Evolutionary conservation across 2,888 invertebrate genomes (phyloP).

Genomic region (Aphodius granarius): DNA sequence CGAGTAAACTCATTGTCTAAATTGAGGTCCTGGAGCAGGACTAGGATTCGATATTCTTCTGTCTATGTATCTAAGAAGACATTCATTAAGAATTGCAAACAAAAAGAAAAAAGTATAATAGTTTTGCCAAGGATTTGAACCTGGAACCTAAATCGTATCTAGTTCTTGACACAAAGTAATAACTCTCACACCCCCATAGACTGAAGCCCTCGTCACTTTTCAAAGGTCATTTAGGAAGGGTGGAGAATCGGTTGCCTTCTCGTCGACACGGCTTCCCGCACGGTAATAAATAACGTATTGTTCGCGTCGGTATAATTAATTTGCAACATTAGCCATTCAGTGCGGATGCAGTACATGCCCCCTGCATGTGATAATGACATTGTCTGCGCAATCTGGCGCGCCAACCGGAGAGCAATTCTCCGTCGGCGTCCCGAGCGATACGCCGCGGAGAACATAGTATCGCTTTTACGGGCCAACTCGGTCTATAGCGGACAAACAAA

Average conservation of each 20-base stretch:
- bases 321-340: constrained; percentile 12
- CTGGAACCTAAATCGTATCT: no score
- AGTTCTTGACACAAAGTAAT: background rate
- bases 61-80: no score
- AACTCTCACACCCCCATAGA: background rate
- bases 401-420: background rate
- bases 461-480: background rate
- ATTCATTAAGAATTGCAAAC: no score
- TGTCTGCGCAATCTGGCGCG: constrained; percentile 12
- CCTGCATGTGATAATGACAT: constrained; percentile 13
- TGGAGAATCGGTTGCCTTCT: background rate
- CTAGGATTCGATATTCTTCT: no score
- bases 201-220: background rate
- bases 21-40: background rate
- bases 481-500: constrained; percentile 1
- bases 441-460: background rate
- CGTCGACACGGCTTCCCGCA: background rate
- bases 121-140: no score
- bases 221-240: background rate
- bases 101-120: no score
- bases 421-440: no score
- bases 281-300: constrained; percentile 11
- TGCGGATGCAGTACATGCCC: constrained; percentile 1
- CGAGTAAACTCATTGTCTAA: background rate
- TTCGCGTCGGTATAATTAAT: constrained; percentile 3